phyloP scores from a whole-genome alignment of 2,797 vertebrate genomes.

The Enteromius unitaeniatus region DNA sequence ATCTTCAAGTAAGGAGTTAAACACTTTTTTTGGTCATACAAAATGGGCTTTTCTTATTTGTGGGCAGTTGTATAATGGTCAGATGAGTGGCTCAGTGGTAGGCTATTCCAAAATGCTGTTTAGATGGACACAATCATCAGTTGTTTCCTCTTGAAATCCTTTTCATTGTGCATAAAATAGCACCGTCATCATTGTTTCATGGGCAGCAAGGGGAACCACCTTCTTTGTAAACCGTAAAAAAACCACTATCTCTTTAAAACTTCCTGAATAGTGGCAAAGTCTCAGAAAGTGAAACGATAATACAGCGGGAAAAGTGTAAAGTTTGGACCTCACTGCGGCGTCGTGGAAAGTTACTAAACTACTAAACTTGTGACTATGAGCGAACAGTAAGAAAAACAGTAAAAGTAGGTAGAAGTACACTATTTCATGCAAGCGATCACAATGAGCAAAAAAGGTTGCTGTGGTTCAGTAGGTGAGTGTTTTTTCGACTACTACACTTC shows the following conservation, averaged over 20 bases:
- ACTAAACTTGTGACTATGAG: background rate
- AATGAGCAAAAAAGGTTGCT: conserved; percentile 34
- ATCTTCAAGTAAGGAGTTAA: background rate
- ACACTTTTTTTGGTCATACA: background rate
- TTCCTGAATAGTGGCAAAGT: no score
- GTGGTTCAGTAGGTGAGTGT: conserved; percentile 41
- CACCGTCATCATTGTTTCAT: background rate
- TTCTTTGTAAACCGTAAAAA: background rate
- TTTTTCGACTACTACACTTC: conserved; percentile 63
- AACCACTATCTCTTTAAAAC: background rate
- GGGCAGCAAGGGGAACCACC: background rate
- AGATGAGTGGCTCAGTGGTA: background rate
- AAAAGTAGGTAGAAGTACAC: background rate
- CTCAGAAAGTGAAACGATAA: conserved; percentile 14
- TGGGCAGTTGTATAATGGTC: background rate
- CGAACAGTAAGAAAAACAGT: background rate
- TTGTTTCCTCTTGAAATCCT: background rate
- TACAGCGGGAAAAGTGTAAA: background rate
- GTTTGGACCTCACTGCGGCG: background rate
- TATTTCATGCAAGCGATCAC: conserved; percentile 60
- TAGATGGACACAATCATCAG: background rate
- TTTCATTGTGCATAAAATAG: background rate
- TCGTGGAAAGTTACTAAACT: background rate
- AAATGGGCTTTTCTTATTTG: background rate
- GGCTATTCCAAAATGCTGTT: background rate